Percentiles rank a stretch among this genome's conserved stretches.
These are phyloP conservation scores for Saturnia japonica DNA, from an alignment of 2,888 invertebrate species.

Conservation along the genomic window DNA sequence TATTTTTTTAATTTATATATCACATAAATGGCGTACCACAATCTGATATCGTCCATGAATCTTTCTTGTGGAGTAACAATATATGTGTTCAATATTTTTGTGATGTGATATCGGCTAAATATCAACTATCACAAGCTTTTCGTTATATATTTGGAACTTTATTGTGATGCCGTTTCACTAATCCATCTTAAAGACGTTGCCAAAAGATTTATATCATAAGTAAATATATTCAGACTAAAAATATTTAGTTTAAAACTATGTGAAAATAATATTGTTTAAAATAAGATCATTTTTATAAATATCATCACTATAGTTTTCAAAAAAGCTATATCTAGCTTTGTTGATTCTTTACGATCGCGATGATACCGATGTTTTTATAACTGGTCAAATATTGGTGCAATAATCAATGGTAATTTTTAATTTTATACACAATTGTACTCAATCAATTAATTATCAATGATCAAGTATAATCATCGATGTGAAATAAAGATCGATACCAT, in stretches of 20 bases:
- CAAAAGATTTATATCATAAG: constrained; percentile 8
- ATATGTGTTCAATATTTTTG: background rate
- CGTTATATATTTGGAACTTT: constrained; percentile 4
- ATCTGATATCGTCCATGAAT: background rate
- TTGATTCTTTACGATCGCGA: background rate
- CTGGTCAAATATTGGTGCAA: no score
- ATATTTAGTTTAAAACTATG: background rate
- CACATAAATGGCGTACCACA: background rate
- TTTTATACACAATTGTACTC: background rate
- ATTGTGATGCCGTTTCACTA: background rate
- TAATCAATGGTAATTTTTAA: background rate
- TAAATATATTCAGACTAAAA: background rate
- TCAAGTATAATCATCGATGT: no score
- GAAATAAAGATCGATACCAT: no score
- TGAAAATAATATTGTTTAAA: no score
- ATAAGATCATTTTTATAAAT: background rate
- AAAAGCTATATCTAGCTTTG: background rate
- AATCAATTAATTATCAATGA: no score
- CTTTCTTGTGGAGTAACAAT: background rate
- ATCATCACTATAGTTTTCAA: background rate
- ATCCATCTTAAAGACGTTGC: background rate
- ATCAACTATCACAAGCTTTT: background rate
- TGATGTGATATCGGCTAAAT: background rate
- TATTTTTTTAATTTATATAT: background rate
- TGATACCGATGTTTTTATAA: no score